Evolutionary conservation across 2,888 invertebrate species (phyloP), one percentile per base, ranked within the genome.

Genomic region (Orchesellides sinensis): DNA sequence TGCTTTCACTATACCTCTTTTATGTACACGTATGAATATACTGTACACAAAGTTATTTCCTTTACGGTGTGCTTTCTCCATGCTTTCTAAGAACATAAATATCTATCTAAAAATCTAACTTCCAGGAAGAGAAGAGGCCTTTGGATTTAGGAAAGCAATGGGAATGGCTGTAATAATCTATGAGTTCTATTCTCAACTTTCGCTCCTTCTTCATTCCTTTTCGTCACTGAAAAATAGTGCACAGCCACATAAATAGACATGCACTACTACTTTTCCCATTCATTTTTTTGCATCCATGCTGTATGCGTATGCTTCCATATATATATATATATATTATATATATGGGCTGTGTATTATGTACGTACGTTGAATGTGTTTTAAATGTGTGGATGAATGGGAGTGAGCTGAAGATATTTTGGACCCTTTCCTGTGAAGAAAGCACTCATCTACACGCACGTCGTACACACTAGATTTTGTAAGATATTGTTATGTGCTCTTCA

Each of bases 371-470:
- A 77, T 56, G 75, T 77, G 47, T 78, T 78, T 61, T 49, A 69
- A 69, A 78, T 69, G 78, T 49, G 78, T 69, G 69, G 27, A 61
- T 78, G 68, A 77, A 77, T 68, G 45, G 77, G 25, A 52, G 78
- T 69, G 68, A 56, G 47, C 68, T 77, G 75, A 45, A 63, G 56
- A 59, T 68, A 27, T 66, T 65, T 47, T 40, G 40, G 40, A n/a
- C 8, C 4, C 45, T 29, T 29, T n/a, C 23, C 27, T 66, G 56
- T 23, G 47, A 49, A 68, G 23, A 54, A 40, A 74, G 19, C 65
- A 66, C 40, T 66, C 27, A 35, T 25, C 40, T 27, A 59, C 59
- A 66, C 66, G 66, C 66, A 66, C 66, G 35, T 49, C 29, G 45
- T 45, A 21, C 40, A 61, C 61, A 54, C 23, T 8, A 25, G 23